These are phyloP conservation scores for Cynopterus brachyotis DNA, from an alignment of 2,113 vertebrate genomes.

Conservation along the genomic window DNA sequence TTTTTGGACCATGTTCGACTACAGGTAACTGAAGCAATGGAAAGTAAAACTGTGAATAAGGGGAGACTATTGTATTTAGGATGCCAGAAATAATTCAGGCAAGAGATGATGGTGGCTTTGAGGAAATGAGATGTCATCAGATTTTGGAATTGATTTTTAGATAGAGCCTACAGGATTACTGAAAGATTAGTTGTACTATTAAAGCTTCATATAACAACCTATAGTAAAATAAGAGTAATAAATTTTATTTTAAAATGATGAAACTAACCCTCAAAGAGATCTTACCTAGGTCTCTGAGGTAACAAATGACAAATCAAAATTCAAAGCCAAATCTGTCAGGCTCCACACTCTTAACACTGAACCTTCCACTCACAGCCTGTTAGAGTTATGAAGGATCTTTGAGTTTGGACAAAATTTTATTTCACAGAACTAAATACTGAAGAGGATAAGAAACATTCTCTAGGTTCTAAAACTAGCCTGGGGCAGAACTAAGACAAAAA, in stretches of 20 bases:
- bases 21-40: background rate
- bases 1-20: background rate
- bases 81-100: background rate
- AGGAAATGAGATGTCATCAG: background rate
- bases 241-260: background rate
- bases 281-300: background rate
- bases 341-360: background rate
- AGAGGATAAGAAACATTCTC: background rate
- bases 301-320: background rate
- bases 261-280: background rate
- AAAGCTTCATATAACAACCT: background rate
- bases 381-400: background rate
- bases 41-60: background rate
- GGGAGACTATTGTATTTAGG: background rate
- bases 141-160: constrained; percentile 40
- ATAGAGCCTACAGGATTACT: background rate
- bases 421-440: background rate
- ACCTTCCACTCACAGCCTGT: background rate
- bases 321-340: background rate
- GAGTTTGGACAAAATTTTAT: background rate
- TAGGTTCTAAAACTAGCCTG: background rate
- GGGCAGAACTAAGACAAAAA: background rate
- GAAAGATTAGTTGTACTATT: background rate
- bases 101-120: background rate
- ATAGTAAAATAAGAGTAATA: constrained; percentile 8